Percentiles rank a stretch among this genome's conserved stretches.
These are phyloP conservation scores for Bugula neritina DNA, from an alignment of 2,888 invertebrate genomes.

Conservation along the genomic window DNA sequence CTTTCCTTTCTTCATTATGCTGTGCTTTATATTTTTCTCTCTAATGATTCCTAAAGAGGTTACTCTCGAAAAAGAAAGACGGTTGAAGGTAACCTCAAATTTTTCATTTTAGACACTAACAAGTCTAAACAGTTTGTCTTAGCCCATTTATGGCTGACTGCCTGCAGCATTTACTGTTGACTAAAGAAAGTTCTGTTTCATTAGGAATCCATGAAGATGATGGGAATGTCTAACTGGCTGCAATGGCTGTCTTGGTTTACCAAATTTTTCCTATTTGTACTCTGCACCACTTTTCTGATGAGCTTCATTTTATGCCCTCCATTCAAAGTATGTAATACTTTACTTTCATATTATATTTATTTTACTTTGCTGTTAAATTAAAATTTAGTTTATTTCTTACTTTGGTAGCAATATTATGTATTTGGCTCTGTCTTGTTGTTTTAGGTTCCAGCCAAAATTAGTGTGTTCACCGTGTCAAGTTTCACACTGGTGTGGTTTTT, in stretches of 20 bases:
- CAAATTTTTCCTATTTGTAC: slow-evolving; percentile 66
- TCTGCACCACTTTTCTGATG: slow-evolving; percentile 59
- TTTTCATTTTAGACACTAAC: neutral
- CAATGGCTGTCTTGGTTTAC: slow-evolving; percentile 82
- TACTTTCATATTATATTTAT: no score
- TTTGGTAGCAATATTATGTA: neutral
- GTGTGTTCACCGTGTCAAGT: slow-evolving; percentile 54
- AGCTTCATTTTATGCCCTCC: slow-evolving; percentile 46
- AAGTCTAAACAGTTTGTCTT: neutral
- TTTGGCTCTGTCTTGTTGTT: neutral
- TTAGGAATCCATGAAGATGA: slow-evolving; percentile 83
- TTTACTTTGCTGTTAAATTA: no score
- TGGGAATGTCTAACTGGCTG: slow-evolving; percentile 74
- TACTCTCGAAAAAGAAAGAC: slow-evolving; percentile 68
- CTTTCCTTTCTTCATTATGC: slow-evolving; percentile 69
- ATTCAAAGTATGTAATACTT: neutral
- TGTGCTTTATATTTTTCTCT: slow-evolving; percentile 74
- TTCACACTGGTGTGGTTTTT: slow-evolving; percentile 65
- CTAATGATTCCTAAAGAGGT: slow-evolving; percentile 71
- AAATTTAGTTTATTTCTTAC: no score
- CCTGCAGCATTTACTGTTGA: no score
- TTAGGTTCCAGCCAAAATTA: neutral
- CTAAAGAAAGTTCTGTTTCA: slow-evolving; percentile 27
- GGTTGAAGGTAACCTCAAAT: slow-evolving; percentile 40
- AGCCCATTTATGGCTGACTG: neutral